Evolutionary conservation across 2,113 vertebrate genomes (phyloP).

Genomic region (Macrotis lagotis): DNA sequence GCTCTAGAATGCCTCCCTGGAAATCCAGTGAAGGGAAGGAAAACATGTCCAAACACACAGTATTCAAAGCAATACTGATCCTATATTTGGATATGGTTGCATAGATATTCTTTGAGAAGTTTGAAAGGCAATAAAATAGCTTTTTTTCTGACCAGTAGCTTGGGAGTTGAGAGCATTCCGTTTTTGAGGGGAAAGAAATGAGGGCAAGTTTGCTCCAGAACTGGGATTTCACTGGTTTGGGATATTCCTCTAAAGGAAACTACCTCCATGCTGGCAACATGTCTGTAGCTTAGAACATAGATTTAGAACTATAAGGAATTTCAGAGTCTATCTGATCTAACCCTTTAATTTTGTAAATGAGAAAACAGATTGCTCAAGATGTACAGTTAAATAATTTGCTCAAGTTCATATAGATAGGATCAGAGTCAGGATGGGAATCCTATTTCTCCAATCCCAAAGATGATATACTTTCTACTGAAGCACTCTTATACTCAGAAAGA

Average conservation of each 20-base stretch:
- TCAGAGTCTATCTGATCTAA: background rate
- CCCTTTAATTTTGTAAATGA: background rate
- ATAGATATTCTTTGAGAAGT: background rate
- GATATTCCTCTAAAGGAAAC: constrained; percentile 31
- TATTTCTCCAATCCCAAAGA: background rate
- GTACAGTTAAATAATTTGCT: no score
- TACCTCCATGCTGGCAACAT: constrained; percentile 13
- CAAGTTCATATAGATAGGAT: background rate
- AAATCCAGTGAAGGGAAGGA: background rate
- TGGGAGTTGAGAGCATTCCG: background rate
- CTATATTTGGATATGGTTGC: background rate
- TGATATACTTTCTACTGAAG: background rate
- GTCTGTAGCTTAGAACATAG: constrained; percentile 41
- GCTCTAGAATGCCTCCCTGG: background rate
- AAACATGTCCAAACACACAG: background rate
- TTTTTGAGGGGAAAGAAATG: background rate
- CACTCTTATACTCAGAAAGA: background rate
- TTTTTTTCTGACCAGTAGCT: background rate
- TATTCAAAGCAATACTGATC: background rate
- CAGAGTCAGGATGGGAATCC: background rate
- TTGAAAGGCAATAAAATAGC: background rate
- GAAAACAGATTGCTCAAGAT: no score
- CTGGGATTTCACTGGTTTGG: background rate
- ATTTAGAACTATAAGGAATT: constrained; percentile 52
- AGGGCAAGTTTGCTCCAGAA: background rate